Conservation (phyloP, 1,140 invertebrate genomes). For the Magallana ariakensis region DNA sequence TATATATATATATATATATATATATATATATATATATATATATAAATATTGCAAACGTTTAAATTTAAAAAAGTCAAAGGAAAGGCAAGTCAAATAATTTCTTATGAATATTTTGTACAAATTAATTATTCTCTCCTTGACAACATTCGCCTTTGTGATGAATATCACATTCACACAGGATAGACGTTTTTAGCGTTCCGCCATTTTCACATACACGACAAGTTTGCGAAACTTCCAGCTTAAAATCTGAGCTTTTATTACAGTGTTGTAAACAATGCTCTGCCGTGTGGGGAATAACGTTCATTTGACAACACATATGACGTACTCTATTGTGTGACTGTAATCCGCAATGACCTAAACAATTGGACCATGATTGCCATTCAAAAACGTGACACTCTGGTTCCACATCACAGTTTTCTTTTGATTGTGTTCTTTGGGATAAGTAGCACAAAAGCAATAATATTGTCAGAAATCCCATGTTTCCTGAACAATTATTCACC, state of each 20-base stretch:
- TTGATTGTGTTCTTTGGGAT: background rate
- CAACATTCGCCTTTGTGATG: no score
- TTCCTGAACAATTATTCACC: no score
- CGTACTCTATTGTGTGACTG: background rate
- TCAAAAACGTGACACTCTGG: background rate
- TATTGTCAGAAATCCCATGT: no score
- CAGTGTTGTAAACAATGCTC: background rate
- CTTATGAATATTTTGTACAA: no score
- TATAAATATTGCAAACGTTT: no score
- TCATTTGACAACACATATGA: background rate
- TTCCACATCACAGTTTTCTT: background rate
- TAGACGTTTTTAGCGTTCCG: background rate
- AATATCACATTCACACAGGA: no score
- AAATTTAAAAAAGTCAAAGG: no score
- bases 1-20: no score
- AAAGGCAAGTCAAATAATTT: no score
- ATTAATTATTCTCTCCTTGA: no score
- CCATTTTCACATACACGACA: constrained; percentile 5
- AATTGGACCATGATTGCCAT: background rate
- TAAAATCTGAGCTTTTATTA: background rate
- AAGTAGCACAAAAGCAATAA: no score
- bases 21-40: no score
- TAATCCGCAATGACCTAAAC: background rate
- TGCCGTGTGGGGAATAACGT: background rate
- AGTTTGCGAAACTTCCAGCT: background rate